Base-by-base conservation (phyloP, 2,888 invertebrate genomes). In the Pseudococcus viburni region DNA sequence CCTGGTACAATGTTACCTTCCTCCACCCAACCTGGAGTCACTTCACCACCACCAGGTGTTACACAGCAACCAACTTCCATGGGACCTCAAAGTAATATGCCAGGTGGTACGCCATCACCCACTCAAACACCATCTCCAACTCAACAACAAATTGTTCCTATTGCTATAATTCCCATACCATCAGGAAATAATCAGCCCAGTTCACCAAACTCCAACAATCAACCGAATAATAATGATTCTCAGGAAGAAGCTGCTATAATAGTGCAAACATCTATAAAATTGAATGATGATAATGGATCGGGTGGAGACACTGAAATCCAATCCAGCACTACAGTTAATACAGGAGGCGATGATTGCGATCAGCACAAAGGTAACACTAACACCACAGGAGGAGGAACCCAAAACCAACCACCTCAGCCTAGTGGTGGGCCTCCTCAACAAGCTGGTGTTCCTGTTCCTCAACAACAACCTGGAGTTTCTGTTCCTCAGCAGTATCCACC, bases 291-390 rank as follows among this genome's bases (percentile, higher is more conserved):
- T 83, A 15, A 33, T 46, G 19, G 11, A 46, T 22, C 80, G 7
- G 80, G 80, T 7, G 46, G 46, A 8, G 19, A 83, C 11, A 83
- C 80, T 3, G 19, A 33, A 46, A 19, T 83, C 2, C 46, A n/a
- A 11, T 46, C 80, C n/a, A 83, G 80, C 46, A 83, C 80, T 19
- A 19, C 80, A 19, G 19, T 83, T 9, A 46, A 83, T 64, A 64
- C 64, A 46, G 46, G 46, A 19, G 46, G 11, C 19, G 80, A 83
- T 46, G 80, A 83, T 17, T 83, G 80, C 17, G 80, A 83, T 19
- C 19, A 83, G 46, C 17, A 33, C 12, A 73, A 73, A 73, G 19
- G 19, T 64, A 22, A 51, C 1, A 64, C 22, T 19, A 22, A 22
- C 26, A 15, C 12, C 11, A 68, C 68, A 26, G 73, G 33, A 15